phyloP scores from a whole-genome alignment of 2,888 invertebrate genomes.

The Axea sp. region DNA sequence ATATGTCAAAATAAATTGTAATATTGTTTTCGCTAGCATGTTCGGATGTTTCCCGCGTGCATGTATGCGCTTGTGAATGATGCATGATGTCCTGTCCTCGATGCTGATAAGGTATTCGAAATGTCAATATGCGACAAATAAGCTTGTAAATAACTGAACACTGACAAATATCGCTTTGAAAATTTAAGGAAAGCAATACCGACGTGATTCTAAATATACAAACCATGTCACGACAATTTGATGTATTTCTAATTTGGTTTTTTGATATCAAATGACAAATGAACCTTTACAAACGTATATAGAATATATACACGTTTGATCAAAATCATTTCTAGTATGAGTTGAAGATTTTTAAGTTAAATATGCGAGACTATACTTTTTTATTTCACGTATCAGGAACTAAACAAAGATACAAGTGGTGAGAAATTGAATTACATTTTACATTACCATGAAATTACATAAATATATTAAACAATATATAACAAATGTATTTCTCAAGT shows the following conservation, averaged over 20 bases:
- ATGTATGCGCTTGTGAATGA: neutral
- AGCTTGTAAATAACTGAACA: slow-evolving; percentile 6
- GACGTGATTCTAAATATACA: slow-evolving; percentile 9
- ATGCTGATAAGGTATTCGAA: slow-evolving; percentile 1
- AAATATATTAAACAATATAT: too few relatives aligned
- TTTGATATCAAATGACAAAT: neutral
- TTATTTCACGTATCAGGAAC: too few relatives aligned
- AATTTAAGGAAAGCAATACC: neutral
- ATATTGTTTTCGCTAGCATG: neutral
- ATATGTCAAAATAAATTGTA: slow-evolving; percentile 2
- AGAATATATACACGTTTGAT: too few relatives aligned
- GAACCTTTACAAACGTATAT: too few relatives aligned
- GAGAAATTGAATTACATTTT: too few relatives aligned
- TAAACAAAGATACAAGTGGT: too few relatives aligned
- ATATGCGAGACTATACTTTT: too few relatives aligned
- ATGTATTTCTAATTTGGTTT: slow-evolving; percentile 12
- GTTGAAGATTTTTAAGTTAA: too few relatives aligned
- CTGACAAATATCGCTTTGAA: slow-evolving; percentile 7
- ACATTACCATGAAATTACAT: too few relatives aligned
- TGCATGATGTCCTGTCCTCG: slow-evolving; percentile 1
- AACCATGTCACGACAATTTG: slow-evolving; percentile 16
- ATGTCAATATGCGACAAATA: slow-evolving; percentile 9
- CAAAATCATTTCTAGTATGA: too few relatives aligned
- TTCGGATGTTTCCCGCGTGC: neutral
- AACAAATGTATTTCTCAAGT: too few relatives aligned